Conservation (phyloP, 1,140 invertebrate genomes). For the Lysiphlebus fabarum region DNA sequence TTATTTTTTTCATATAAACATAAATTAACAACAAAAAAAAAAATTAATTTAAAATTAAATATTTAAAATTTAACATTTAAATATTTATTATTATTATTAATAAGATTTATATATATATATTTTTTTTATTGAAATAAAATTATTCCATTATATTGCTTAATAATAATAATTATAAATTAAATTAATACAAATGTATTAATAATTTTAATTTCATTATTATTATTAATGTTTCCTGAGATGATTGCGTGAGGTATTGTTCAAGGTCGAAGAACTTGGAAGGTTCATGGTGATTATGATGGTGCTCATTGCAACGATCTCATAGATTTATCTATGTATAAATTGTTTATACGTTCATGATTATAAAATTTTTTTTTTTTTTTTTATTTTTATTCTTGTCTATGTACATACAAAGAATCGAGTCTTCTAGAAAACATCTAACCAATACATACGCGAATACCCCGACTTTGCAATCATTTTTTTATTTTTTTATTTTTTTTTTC, state of each 20-base stretch:
- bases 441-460: too few relatives aligned
- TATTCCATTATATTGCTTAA: neutral
- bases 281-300: conserved; percentile 23
- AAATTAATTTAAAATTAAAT: too few relatives aligned
- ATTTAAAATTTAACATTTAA: too few relatives aligned
- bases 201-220: neutral
- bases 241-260: conserved; percentile 30
- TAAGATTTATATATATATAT: too few relatives aligned
- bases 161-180: neutral
- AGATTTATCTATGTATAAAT: too few relatives aligned
- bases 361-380: neutral
- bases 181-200: neutral
- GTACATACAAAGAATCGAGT: neutral
- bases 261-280: conserved; percentile 28
- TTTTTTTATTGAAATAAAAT: neutral
- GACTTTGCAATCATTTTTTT: too few relatives aligned
- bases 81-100: too few relatives aligned
- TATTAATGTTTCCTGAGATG: neutral
- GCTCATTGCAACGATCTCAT: neutral
- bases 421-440: too few relatives aligned
- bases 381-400: neutral
- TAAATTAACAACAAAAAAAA: too few relatives aligned
- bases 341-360: neutral
- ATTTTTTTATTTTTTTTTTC: too few relatives aligned
- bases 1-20: too few relatives aligned